Evolutionary conservation across 2,797 vertebrate species (phyloP), one percentile per base, ranked within the genome.

Genomic region (Simalia tracyae): DNA sequence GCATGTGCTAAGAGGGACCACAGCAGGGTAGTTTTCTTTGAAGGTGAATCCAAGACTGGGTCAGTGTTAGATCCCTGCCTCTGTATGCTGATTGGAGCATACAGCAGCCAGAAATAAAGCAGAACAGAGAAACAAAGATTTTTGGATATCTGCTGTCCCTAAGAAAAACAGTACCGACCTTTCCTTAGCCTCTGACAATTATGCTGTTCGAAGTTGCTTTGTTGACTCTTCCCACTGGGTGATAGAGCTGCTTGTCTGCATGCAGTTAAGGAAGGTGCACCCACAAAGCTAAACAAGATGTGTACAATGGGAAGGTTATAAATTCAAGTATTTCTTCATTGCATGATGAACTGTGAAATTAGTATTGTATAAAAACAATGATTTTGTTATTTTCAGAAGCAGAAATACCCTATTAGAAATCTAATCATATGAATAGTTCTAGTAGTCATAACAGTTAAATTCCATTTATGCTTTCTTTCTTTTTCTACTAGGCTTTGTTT

Each of bases 401-500:
- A 94, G 93, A 96, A 94, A 90, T 94, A 92, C 94, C 93, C 95
- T 96, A 95, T 95, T 96, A 96, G 96, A 96, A 95, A 96, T 61
- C 56, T 60, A 6, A 94, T 36, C 81, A 5, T 36, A 4, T 90
- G 93, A 88, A 50, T 17, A 8, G 24, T 92, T 42, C 87, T 10
- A 50, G 84, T 72, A 4, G 28, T 94, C 91, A 3, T 87, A 85
- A 94, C 91, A 36, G 88, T 9, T 26, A 86, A 66, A 91, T 92
- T 36, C 46, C 50, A 68, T 59, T 86, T 91, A 0, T 46, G 10
- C 81, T 59, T 12, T 87, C 46, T 91, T 61, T 89, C 1, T 86
- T 95, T 96, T 94, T 64, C 93, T 94, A 90, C 17, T 95, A 99
- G 99, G 97, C 97, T 57, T 95, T 97, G 93, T 98, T 98, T 97